phyloP scores from a whole-genome alignment of 2,797 vertebrate genomes.

The Cyclopterus lumpus region DNA sequence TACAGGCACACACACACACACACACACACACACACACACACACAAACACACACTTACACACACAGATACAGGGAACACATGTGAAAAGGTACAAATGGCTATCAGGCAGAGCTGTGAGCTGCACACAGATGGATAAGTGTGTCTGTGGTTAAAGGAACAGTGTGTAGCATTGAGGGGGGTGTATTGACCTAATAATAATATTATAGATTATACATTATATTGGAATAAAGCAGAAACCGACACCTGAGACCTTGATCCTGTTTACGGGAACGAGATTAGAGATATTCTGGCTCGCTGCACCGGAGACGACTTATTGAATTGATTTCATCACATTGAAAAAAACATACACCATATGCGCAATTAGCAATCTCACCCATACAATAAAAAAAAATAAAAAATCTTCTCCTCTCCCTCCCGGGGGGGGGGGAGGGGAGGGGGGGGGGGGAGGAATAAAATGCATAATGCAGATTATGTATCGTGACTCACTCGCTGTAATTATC shows the following conservation, averaged over 20 bases:
- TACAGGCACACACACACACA: constrained; percentile 16
- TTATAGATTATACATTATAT: no score
- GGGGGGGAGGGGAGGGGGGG: no score
- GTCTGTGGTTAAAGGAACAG: no score
- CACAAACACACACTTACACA: not conserved
- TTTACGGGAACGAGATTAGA: constrained; percentile 57
- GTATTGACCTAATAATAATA: no score
- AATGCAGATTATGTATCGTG: constrained; percentile 54
- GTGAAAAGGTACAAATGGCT: no score
- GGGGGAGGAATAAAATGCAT: not conserved
- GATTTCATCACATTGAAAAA: constrained; percentile 29
- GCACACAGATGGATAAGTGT: no score
- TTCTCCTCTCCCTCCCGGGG: constrained; percentile 9
- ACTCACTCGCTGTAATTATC: constrained; percentile 56
- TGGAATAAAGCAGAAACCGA: no score
- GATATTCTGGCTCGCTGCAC: constrained; percentile 25
- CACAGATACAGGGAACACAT: no score
- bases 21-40: not conserved
- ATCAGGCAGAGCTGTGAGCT: no score
- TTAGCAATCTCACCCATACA: constrained; percentile 18
- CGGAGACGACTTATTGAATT: constrained; percentile 29
- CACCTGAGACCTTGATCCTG: constrained; percentile 57
- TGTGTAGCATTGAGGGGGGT: no score
- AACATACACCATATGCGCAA: not conserved
- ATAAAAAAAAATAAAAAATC: constrained; percentile 8